Percentiles rank a stretch among this genome's conserved stretches.
These are phyloP conservation scores for Himalopsyche phryganea DNA, from an alignment of 1,140 invertebrate genomes.

Conservation along the genomic window DNA sequence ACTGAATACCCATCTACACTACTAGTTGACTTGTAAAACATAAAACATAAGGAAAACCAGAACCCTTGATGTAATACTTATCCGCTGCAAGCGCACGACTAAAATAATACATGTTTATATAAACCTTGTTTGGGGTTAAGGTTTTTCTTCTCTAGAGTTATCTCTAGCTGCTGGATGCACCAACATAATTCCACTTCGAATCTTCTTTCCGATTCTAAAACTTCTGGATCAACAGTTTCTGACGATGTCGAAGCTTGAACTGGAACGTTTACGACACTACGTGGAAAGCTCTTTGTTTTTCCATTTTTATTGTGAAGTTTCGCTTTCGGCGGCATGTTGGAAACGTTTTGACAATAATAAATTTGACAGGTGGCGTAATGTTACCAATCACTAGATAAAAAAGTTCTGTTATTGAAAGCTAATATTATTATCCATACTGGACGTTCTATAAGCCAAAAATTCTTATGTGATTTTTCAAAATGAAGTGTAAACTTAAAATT, in stretches of 20 bases:
- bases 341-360: slow-evolving; percentile 1
- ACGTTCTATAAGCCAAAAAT: too few relatives aligned
- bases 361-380: slow-evolving; percentile 5
- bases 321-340: slow-evolving; percentile 25
- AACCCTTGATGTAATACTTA: too few relatives aligned
- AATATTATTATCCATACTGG: too few relatives aligned
- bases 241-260: slow-evolving; percentile 1
- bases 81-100: too few relatives aligned
- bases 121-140: slow-evolving; percentile 62
- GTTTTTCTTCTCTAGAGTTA: slow-evolving; percentile 55
- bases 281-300: slow-evolving; percentile 26
- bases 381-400: too few relatives aligned
- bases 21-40: too few relatives aligned
- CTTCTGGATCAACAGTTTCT: neutral
- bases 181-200: slow-evolving; percentile 72
- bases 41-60: too few relatives aligned
- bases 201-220: slow-evolving; percentile 48
- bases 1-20: too few relatives aligned
- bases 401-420: too few relatives aligned
- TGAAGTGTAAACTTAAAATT: too few relatives aligned
- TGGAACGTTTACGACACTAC: neutral
- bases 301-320: slow-evolving; percentile 23
- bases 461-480: too few relatives aligned
- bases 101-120: too few relatives aligned
- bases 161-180: slow-evolving; percentile 71